Base-by-base conservation (phyloP, 2,797 vertebrate species). In the Diplodus puntazzo region DNA sequence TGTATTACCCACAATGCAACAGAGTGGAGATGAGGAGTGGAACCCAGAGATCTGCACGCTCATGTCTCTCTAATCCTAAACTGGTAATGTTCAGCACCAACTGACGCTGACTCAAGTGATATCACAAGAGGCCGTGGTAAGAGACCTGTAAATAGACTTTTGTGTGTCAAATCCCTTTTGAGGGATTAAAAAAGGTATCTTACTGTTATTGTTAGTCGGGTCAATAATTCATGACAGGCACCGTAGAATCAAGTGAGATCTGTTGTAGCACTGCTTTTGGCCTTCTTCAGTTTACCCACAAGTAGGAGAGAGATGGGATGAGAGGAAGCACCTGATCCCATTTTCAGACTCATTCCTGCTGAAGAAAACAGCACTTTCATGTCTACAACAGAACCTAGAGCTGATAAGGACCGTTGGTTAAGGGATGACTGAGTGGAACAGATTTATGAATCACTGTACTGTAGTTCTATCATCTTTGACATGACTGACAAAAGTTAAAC, bases 201-300 rank as follows among this genome's bases (percentile, higher is more conserved):
- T 58, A 27, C 42, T 64, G 43, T 50, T 30, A 63, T 4, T 53
- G 60, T 53, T 69, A 52, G 55, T 18, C 42, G 55, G 55, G 75
- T 53, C 61, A 18, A 57, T 53, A 39, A 60, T 20, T 10, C 27
- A 61, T 71, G 75, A 80, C 75, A 70, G 59, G 85, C 77, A 66
- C 73, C 80, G 64, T 27, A 75, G 84, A 89, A 84, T 66, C 80
- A 69, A 79, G 75, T 86, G 82, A 90, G 87, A 88, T 87, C 82
- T 88, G 82, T 72, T 83, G 58, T 76, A 81, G 80, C 78, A 76
- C 50, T 65, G 72, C 80, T 88, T 89, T 84, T 87, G 81, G 66
- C 66, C 78, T 66, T 85, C 77, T 68, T 80, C 66, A 55, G 64
- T 69, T 66, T 69, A 59, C 75, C 53, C 46, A 42, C 73, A 58